These are phyloP conservation scores for Coptotermes formosanus DNA, from an alignment of 1,140 invertebrate genomes.

Conservation along the genomic window DNA sequence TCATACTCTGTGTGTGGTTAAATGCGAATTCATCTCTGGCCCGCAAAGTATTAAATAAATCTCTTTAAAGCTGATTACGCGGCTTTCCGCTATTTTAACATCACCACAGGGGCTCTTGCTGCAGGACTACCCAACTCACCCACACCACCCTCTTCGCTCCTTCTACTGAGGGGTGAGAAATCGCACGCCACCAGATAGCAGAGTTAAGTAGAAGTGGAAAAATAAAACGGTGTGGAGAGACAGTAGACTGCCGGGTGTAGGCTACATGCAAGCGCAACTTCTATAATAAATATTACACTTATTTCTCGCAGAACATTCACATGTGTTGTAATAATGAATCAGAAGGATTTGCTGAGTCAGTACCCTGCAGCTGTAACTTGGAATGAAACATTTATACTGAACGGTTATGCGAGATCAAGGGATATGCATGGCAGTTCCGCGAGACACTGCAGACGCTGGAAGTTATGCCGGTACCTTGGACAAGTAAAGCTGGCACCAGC, in stretches of 20 bases:
- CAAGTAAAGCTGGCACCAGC: no score
- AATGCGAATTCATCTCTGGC: conserved; percentile 27
- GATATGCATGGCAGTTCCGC: background rate
- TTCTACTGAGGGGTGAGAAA: background rate
- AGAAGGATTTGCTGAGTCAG: background rate
- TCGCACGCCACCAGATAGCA: background rate
- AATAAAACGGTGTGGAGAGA: background rate
- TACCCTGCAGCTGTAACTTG: background rate
- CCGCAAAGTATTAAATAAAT: conserved; percentile 29
- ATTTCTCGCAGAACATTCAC: background rate
- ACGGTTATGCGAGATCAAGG: background rate
- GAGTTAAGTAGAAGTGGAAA: background rate
- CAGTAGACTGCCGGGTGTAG: background rate
- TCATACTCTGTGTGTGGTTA: background rate
- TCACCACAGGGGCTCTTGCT: conserved; percentile 21
- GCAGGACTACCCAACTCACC: background rate
- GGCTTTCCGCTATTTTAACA: conserved; percentile 27
- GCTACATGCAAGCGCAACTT: background rate
- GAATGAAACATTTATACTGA: background rate
- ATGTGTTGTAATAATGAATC: background rate
- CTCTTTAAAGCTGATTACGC: conserved; percentile 28
- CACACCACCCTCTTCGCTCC: background rate
- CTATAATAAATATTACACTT: background rate
- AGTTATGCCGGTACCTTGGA: background rate
- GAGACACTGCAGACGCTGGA: background rate